A percentile compares a stretch with the other conserved stretches of the same genome.
phyloP scores from a whole-genome alignment of 2,113 vertebrate species.

The Rutilus rutilus region DNA sequence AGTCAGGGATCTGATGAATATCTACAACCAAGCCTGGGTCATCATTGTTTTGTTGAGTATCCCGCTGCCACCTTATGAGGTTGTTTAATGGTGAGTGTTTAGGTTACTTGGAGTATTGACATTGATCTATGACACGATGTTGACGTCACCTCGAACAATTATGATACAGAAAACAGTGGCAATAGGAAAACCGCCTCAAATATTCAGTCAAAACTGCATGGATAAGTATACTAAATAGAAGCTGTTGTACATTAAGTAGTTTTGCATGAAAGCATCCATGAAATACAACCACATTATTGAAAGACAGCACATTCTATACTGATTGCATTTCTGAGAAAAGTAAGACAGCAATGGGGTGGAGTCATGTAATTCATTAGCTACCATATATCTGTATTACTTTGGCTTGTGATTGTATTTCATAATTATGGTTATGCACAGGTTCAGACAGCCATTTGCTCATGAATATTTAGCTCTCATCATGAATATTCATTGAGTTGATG shows the following conservation, averaged over 20 bases:
- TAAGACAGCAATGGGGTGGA: constrained; percentile 7
- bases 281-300: not conserved
- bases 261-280: not conserved
- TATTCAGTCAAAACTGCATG: not conserved
- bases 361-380: not conserved
- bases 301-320: not conserved
- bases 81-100: not conserved
- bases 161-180: not conserved
- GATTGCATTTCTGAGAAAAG: not conserved
- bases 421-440: constrained; percentile 63
- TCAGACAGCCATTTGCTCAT: constrained; percentile 77
- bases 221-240: not conserved
- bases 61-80: not conserved
- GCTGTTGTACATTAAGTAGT: not conserved
- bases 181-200: not conserved
- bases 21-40: not conserved
- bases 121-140: not conserved
- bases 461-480: constrained; percentile 73
- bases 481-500: constrained; percentile 74
- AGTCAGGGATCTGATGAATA: not conserved
- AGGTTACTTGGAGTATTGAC: not conserved
- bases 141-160: not conserved
- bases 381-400: constrained; percentile 17
- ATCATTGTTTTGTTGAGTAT: not conserved
- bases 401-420: constrained; percentile 70